A percentile compares a stretch with the other conserved stretches of the same genome.
phyloP scores from a whole-genome alignment of 2,888 invertebrate species.

The Tipula confusa region DNA sequence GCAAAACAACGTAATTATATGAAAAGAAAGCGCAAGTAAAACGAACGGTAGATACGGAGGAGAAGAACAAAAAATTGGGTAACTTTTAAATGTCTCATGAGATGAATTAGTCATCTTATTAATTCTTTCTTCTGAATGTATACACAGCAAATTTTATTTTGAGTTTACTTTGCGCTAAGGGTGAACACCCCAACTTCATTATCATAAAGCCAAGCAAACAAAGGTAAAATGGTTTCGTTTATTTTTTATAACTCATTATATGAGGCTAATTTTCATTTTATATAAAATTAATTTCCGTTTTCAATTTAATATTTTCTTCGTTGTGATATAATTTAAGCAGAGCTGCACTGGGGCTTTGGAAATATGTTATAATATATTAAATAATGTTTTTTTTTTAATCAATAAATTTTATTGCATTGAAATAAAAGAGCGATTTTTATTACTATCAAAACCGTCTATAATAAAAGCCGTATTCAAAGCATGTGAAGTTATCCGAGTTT shows the following conservation, averaged over 20 bases:
- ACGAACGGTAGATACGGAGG: neutral
- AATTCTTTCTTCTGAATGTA: neutral
- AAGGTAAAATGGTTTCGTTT: neutral
- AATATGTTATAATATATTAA: too few species aligned
- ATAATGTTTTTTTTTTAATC: too few species aligned
- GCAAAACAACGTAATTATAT: neutral
- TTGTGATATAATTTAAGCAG: neutral
- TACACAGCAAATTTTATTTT: neutral
- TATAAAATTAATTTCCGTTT: neutral
- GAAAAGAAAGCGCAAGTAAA: neutral
- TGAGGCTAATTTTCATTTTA: neutral
- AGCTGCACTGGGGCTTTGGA: too few species aligned
- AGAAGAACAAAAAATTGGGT: neutral
- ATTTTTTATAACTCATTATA: neutral
- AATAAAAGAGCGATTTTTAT: too few species aligned
- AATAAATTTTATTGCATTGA: too few species aligned
- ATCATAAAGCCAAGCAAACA: neutral
- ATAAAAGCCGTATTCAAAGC: too few species aligned
- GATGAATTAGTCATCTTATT: constrained; percentile 12
- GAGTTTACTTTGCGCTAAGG: neutral
- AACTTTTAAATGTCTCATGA: neutral
- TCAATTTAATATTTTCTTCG: neutral
- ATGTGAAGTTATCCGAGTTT: too few species aligned
- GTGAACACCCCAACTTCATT: neutral
- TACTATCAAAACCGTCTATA: too few species aligned